phyloP scores from a whole-genome alignment of 2,113 vertebrate species.

The Odobenus rosmarus region DNA sequence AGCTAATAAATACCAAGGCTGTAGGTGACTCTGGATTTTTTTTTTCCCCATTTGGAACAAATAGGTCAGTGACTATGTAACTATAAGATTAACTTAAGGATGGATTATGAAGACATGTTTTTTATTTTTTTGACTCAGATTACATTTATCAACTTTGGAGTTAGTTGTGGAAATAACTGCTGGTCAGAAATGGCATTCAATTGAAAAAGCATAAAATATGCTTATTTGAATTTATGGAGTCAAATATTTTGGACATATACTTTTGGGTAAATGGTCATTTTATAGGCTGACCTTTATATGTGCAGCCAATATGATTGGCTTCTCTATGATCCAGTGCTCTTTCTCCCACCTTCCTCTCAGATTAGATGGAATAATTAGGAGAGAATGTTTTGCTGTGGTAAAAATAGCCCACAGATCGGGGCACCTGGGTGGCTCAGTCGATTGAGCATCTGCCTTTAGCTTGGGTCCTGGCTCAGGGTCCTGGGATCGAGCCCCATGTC shows the following conservation, averaged over 20 bases:
- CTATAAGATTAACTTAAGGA: not conserved
- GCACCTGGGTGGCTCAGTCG: too few species aligned
- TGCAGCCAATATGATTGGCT: not conserved
- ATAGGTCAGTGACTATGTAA: not conserved
- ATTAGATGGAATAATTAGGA: not conserved
- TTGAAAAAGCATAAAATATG: conserved; percentile 33
- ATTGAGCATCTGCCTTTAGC: too few species aligned
- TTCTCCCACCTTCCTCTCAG: not conserved
- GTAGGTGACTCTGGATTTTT: not conserved
- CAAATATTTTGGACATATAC: conserved; percentile 19
- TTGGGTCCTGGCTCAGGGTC: too few species aligned
- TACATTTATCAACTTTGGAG: conserved; percentile 38
- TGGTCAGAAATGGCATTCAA: conserved; percentile 45
- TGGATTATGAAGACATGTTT: conserved; percentile 4
- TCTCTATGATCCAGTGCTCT: not conserved
- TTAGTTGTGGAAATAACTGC: conserved; percentile 40
- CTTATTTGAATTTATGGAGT: conserved; percentile 32
- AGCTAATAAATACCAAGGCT: not conserved
- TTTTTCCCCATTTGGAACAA: not conserved
- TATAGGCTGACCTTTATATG: not conserved
- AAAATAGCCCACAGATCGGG: not conserved
- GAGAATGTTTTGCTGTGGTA: not conserved
- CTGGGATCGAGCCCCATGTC: too few species aligned
- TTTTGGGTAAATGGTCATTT: conserved; percentile 47
- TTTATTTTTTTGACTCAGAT: conserved; percentile 12